A percentile compares a stretch with the other conserved stretches of the same genome.
These are phyloP conservation scores for Nerophis lumbriciformis DNA, from an alignment of 2,113 vertebrate genomes.

Conservation along the genomic window DNA sequence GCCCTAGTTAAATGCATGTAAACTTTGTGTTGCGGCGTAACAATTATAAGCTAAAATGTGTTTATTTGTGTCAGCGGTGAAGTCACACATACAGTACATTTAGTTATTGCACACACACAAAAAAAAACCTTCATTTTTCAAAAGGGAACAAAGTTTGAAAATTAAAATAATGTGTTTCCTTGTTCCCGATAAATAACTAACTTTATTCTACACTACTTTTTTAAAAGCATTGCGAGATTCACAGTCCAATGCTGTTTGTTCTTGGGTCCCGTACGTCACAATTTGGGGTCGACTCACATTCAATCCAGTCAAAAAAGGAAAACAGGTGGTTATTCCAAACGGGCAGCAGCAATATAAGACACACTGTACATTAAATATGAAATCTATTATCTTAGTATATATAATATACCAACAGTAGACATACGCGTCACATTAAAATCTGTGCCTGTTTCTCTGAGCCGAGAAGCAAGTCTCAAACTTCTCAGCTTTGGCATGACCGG, in stretches of 20 bases:
- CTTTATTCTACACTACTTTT: not conserved
- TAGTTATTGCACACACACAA: not conserved
- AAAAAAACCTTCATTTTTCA: not conserved
- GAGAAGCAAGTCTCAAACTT: not conserved
- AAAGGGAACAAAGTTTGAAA: not conserved
- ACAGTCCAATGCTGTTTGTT: constrained; percentile 3
- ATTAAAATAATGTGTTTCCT: constrained; percentile 4
- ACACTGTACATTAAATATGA: constrained; percentile 16
- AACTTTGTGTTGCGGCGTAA: not conserved
- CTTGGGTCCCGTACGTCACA: constrained; percentile 21
- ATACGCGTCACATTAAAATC: constrained; percentile 22
- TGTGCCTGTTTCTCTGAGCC: constrained; percentile 1
- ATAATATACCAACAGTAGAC: constrained; percentile 68
- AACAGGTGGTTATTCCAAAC: constrained; percentile 29
- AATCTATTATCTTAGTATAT: constrained; percentile 68
- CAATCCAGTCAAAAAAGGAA: constrained; percentile 23
- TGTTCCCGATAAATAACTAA: constrained; percentile 4
- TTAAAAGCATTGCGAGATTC: constrained; percentile 11
- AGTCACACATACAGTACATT: not conserved
- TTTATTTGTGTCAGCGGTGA: not conserved
- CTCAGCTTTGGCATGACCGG: constrained; percentile 15
- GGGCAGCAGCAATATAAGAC: constrained; percentile 45
- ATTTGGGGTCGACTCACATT: constrained; percentile 15
- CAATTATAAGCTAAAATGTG: not conserved
- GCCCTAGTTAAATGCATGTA: not conserved